These are phyloP conservation scores for Colistium nudipinnis DNA, from an alignment of 2,113 vertebrate species.

Conservation along the genomic window DNA sequence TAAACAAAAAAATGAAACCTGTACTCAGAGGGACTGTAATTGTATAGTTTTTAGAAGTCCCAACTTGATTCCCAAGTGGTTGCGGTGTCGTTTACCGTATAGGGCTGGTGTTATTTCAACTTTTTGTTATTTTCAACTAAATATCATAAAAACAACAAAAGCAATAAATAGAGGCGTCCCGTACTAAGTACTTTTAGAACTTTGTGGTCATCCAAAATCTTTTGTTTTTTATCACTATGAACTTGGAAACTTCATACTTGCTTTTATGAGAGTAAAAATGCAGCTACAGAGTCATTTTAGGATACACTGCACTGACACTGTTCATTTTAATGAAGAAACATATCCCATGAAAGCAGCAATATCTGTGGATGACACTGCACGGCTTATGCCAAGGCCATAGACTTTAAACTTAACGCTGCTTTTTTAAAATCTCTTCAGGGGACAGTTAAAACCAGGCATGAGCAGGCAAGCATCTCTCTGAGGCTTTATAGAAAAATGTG, in stretches of 20 bases:
- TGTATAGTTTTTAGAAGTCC: not conserved
- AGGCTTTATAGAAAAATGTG: not conserved
- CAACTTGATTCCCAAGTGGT: not conserved
- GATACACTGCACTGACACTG: not conserved
- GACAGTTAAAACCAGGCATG: too few relatives aligned
- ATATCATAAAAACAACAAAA: not conserved
- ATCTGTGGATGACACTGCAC: not conserved
- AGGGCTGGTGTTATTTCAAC: not conserved
- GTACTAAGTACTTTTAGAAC: not conserved
- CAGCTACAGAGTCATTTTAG: not conserved
- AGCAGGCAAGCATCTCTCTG: too few relatives aligned
- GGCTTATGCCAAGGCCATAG: too few relatives aligned
- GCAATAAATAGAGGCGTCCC: not conserved
- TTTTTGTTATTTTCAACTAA: not conserved
- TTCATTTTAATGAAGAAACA: slow-evolving; percentile 20
- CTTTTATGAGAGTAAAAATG: not conserved
- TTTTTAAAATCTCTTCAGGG: too few relatives aligned
- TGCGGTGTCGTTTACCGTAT: too few relatives aligned
- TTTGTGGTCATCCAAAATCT: not conserved
- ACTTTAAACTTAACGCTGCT: too few relatives aligned
- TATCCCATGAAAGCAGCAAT: not conserved
- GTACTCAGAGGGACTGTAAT: not conserved
- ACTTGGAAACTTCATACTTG: not conserved
- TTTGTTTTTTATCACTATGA: not conserved
- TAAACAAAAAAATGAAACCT: not conserved